Conservation (phyloP, 2,888 invertebrate species). For the Diloba caeruleocephala region DNA sequence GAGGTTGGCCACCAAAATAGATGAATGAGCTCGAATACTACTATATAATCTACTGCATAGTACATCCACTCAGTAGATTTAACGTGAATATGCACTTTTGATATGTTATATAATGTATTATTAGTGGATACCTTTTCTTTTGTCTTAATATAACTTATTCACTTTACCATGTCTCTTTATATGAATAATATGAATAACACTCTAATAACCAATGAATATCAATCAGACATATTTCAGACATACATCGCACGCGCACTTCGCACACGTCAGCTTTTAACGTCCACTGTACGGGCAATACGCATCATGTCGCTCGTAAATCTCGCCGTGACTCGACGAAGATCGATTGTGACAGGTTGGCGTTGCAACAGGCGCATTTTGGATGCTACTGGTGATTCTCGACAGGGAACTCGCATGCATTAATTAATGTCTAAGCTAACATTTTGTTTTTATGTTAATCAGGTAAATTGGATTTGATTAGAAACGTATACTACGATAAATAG, state of each 20-base stretch:
- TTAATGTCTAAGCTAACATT: conserved; percentile 39
- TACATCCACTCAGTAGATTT: too few species aligned
- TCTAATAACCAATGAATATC: conserved; percentile 32
- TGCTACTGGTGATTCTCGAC: conserved; percentile 43
- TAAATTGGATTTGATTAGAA: too few species aligned
- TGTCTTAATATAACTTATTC: too few species aligned
- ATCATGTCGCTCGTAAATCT: conserved; percentile 76
- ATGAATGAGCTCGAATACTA: too few species aligned
- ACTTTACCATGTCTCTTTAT: not conserved
- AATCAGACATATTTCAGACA: conserved; percentile 38
- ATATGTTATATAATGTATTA: not conserved
- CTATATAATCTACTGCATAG: too few species aligned
- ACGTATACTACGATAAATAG: too few species aligned
- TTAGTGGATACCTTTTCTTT: too few species aligned
- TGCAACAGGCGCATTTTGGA: conserved; percentile 57
- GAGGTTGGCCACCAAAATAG: too few species aligned
- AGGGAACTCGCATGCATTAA: conserved; percentile 35
- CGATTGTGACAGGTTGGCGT: conserved; percentile 67
- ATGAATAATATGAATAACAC: conserved; percentile 1
- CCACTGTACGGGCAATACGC: conserved; percentile 69
- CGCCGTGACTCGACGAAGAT: conserved; percentile 71
- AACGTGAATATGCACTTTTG: too few species aligned
- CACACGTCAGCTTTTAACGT: conserved; percentile 56
- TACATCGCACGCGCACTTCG: conserved; percentile 46
- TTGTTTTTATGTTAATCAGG: conserved; percentile 1